These are phyloP conservation scores for Caenorhabditis auriculariae DNA, from an alignment of 2,888 invertebrate genomes.

Conservation along the genomic window DNA sequence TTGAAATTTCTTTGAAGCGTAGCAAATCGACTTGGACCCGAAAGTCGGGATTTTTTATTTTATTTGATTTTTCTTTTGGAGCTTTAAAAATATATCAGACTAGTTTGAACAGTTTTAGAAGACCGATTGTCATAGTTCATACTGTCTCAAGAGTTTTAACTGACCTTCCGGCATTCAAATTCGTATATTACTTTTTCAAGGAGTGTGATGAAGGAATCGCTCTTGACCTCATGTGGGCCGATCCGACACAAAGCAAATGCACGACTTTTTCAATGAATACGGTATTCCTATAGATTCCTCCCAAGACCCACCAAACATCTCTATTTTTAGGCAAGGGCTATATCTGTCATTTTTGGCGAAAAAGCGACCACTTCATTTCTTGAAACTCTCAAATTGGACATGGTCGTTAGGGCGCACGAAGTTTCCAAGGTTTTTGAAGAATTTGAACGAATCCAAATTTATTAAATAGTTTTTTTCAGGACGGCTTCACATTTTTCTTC, in stretches of 20 bases:
- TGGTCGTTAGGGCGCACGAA: conserved; percentile 57
- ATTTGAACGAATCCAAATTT: not conserved
- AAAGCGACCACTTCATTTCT: conserved; percentile 38
- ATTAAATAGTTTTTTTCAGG: conserved; percentile 1
- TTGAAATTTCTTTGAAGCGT: not conserved
- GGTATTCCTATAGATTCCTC: not conserved
- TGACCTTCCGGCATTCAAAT: conserved; percentile 27
- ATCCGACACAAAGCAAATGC: conserved; percentile 39
- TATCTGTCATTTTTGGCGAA: conserved; percentile 48
- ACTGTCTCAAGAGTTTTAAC: conserved; percentile 26
- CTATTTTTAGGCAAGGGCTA: conserved; percentile 6
- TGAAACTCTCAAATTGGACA: conserved; percentile 34
- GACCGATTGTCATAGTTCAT: not conserved
- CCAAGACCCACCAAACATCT: not conserved
- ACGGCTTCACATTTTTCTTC: conserved; percentile 44
- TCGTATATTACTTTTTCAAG: too few relatives aligned
- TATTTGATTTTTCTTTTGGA: too few relatives aligned
- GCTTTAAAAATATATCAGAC: too few relatives aligned
- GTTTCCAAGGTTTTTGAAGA: conserved; percentile 22
- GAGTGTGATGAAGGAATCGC: conserved; percentile 49
- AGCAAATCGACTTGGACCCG: too few relatives aligned
- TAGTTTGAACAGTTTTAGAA: not conserved
- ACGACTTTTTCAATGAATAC: conserved; percentile 14
- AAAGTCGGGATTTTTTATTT: too few relatives aligned
- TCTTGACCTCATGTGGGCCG: conserved; percentile 55